Evolutionary conservation across 2,888 invertebrate genomes (phyloP).

Genomic region (Periphyllus acericola): DNA sequence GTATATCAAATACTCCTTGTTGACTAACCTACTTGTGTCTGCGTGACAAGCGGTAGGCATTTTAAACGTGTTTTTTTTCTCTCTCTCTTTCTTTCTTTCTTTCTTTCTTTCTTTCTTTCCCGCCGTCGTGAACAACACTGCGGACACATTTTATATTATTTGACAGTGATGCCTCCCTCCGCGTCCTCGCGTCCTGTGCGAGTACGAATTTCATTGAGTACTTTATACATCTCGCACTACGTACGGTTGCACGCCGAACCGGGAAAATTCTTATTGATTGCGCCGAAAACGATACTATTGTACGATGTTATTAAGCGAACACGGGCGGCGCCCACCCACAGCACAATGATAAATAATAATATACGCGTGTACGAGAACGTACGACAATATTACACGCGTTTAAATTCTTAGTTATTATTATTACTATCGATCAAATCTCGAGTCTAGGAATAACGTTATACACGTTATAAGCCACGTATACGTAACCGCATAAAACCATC

Average conservation of each 20-base stretch:
- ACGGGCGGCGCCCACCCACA: not conserved
- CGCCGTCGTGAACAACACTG: not conserved
- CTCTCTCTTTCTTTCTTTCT: not conserved
- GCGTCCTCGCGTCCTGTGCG: not conserved
- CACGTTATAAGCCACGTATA: not conserved
- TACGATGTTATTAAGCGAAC: not conserved
- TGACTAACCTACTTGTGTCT: slow-evolving; percentile 22
- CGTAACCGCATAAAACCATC: not conserved
- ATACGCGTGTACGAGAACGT: not conserved
- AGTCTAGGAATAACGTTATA: not conserved
- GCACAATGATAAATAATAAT: not conserved
- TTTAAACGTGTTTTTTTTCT: not conserved
- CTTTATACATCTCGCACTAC: not conserved
- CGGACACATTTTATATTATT: not conserved
- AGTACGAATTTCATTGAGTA: not conserved
- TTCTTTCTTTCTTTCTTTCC: not conserved
- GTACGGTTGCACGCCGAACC: not conserved
- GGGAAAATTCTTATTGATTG: not conserved
- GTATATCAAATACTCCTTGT: not conserved
- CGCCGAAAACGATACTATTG: not conserved
- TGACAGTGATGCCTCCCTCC: not conserved
- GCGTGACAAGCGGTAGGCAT: not conserved
- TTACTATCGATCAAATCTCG: not conserved
- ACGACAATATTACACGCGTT: not conserved
- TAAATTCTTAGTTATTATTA: not conserved